These are phyloP conservation scores for Trichopoda pennipes DNA, from an alignment of 2,888 invertebrate species.

Conservation along the genomic window DNA sequence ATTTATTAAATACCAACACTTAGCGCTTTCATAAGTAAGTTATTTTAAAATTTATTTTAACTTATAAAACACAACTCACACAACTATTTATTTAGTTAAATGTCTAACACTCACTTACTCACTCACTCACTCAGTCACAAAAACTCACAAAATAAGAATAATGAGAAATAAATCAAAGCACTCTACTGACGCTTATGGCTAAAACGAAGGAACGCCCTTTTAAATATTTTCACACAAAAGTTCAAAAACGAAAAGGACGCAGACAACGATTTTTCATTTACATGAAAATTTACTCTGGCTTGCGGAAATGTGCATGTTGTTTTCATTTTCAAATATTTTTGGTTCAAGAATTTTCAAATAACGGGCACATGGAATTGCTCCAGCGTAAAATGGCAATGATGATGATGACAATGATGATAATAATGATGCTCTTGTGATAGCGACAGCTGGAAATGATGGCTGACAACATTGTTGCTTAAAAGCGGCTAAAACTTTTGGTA, in stretches of 20 bases:
- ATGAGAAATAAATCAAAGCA: slow-evolving; percentile 28
- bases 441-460: background rate
- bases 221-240: slow-evolving; percentile 3
- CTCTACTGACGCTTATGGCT: slow-evolving; percentile 19
- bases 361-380: slow-evolving; percentile 18
- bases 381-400: slow-evolving; percentile 29
- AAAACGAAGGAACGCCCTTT: slow-evolving; percentile 34
- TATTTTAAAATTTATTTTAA: too few species aligned
- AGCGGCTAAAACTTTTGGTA: slow-evolving; percentile 20
- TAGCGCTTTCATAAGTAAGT: too few species aligned
- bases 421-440: background rate
- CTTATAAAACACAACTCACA: too few species aligned
- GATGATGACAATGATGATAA: slow-evolving; percentile 10
- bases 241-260: background rate
- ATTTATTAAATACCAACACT: too few species aligned
- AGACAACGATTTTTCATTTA: slow-evolving; percentile 30
- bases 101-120: too few species aligned
- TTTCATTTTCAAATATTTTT: slow-evolving; percentile 48
- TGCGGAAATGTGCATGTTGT: slow-evolving; percentile 42
- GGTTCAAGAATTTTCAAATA: slow-evolving; percentile 47
- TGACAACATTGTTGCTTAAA: slow-evolving; percentile 12
- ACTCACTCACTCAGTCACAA: background rate
- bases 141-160: background rate
- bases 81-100: too few species aligned
- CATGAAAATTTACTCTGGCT: slow-evolving; percentile 56